Conservation (phyloP, 2,888 invertebrate genomes). For the Macroteleia sp. region DNA sequence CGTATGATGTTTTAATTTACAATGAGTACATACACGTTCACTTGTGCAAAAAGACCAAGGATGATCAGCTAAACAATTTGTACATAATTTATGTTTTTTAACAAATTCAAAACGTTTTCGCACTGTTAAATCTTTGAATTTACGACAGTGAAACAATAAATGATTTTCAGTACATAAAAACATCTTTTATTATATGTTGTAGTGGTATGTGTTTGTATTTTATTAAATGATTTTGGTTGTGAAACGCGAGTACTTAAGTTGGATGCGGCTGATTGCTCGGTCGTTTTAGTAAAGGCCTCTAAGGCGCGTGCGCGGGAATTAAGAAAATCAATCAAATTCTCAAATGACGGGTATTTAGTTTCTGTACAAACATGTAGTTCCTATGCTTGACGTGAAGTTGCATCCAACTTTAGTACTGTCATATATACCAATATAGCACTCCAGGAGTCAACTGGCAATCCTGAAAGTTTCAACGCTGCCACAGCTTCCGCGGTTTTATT, state of each 20-base stretch:
- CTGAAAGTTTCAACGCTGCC: neutral
- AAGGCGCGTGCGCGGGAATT: neutral
- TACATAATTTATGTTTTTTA: neutral
- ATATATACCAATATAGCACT: conserved; percentile 1
- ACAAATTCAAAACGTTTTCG: neutral
- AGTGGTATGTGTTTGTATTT: too few relatives aligned
- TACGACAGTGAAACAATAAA: neutral
- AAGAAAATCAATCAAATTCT: neutral
- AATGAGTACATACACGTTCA: neutral
- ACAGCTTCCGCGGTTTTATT: neutral
- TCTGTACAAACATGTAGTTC: neutral
- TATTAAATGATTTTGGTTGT: too few relatives aligned
- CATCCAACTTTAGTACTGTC: neutral
- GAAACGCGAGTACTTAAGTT: too few relatives aligned
- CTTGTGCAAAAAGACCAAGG: neutral
- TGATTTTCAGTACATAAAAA: neutral
- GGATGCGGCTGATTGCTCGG: too few relatives aligned
- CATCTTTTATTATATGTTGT: too few relatives aligned
- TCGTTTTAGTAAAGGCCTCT: too few relatives aligned
- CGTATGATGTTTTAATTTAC: conserved; percentile 1
- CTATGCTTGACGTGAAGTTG: neutral
- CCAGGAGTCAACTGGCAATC: neutral
- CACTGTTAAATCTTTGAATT: neutral
- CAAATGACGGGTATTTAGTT: neutral
- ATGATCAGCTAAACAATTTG: neutral